phyloP scores from a whole-genome alignment of 2,888 invertebrate genomes.

The Ornithoptera alexandrae region DNA sequence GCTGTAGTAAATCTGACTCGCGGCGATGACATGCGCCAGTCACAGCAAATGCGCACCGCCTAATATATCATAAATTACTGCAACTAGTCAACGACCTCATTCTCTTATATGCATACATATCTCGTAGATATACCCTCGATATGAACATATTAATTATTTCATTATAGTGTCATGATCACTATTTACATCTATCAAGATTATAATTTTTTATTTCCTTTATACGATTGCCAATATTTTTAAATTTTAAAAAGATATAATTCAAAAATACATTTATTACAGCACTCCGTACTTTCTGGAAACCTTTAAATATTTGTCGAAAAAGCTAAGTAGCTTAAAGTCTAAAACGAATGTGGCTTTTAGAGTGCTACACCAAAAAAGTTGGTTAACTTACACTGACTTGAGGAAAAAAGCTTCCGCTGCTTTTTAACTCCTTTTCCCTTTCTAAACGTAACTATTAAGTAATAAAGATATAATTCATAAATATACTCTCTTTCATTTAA shows the following conservation, averaged over 20 bases:
- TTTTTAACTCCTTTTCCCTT: neutral
- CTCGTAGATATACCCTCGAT: neutral
- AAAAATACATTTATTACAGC: neutral
- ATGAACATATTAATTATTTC: neutral
- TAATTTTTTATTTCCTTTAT: too few relatives aligned
- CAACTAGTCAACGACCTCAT: neutral
- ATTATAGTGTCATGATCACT: too few relatives aligned
- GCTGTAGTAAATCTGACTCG: conserved; percentile 55
- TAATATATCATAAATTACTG: conserved; percentile 12
- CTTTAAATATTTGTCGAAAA: too few relatives aligned
- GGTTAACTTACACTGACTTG: neutral
- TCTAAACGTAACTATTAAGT: neutral
- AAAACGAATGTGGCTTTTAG: conserved; percentile 1
- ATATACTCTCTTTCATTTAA: neutral
- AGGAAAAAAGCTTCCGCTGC: neutral
- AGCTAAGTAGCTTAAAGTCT: too few relatives aligned
- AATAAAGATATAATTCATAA: neutral
- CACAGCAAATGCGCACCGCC: conserved; percentile 30
- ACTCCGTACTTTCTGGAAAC: too few relatives aligned
- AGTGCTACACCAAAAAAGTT: conserved; percentile 4
- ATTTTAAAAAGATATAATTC: too few relatives aligned
- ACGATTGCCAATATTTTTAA: too few relatives aligned
- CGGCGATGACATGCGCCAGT: conserved; percentile 60
- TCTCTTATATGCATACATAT: neutral
- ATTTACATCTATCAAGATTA: too few relatives aligned